Evolutionary conservation across 2,113 vertebrate species (phyloP).

Genomic region (Neoarius graeffei): DNA sequence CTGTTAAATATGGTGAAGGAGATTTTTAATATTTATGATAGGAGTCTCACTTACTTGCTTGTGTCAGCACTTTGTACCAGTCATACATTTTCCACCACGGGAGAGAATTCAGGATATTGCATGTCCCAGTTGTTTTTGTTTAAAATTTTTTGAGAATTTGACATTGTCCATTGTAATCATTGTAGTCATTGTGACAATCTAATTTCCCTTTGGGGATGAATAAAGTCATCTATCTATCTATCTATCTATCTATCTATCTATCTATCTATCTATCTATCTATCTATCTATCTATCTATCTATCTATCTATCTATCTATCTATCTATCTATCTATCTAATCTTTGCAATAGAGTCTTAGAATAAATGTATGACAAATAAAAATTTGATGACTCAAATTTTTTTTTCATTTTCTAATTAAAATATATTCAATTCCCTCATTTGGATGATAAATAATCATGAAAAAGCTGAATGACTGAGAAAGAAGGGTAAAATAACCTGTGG

Average conservation of each 20-base stretch:
- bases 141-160: background rate
- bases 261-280: too few relatives aligned
- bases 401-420: background rate
- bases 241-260: too few relatives aligned
- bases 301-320: too few relatives aligned
- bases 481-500: background rate
- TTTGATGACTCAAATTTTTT: background rate
- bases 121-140: background rate
- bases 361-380: background rate
- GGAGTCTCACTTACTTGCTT: background rate
- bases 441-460: background rate
- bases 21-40: background rate
- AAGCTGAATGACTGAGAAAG: background rate
- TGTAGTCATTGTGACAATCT: too few relatives aligned
- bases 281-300: too few relatives aligned
- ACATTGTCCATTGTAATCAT: background rate
- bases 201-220: too few relatives aligned
- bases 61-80: background rate
- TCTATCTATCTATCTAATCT: background rate
- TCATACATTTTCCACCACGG: background rate
- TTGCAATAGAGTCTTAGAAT: background rate
- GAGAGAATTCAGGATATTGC: background rate
- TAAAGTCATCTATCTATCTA: too few relatives aligned
- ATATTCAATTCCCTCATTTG: background rate
- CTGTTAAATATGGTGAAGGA: background rate